Evolutionary conservation across 2,888 invertebrate species (phyloP), one percentile per base, ranked within the genome.

Genomic region (Parascotia fuliginaria): DNA sequence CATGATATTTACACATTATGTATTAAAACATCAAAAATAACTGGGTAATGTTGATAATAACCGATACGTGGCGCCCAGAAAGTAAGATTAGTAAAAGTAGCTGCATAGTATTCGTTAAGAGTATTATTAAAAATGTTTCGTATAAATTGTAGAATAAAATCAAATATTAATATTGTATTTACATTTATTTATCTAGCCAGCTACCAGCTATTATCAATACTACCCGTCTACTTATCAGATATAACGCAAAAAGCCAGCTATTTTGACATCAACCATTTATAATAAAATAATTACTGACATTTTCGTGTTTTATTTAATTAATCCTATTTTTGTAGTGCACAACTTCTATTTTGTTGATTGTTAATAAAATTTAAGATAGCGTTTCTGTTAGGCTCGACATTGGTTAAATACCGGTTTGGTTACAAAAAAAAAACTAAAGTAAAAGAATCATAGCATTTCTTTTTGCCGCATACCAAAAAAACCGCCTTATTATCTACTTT

Each of bases 251-350:
- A 3, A 3, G 5, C 19, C 19, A 2, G 19, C 19, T 5, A 5
- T 5, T 19, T 19, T 5, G 19, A 19, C 19, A 19, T 19, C 19
- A 19, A 3, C 19, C 19, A 19, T 3, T 56, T 45, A 57, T 33
- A 68, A 50, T 59, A 64, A 68, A 66, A 48, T 43, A 40, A 43
- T 47, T 34, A 34, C 22, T 31, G 33, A 11, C n/a, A n/a, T 45
- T 36, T 12, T 41, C 9, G 24, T 48, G 40, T 53, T 54, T 51
- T 34, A 58, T 50, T 63, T 47, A 3, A 3, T 36, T 34, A 12
- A 49, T 28, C 49, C 34, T 5, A 29, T 19, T 11, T 16, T 39
- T 49, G 19, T 3, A 19, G 19, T 55, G 45, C 22, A 1, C 2
- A 19, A 19, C 5, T 19, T 19, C 5, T 9, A 12, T 15, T 14